Evolutionary conservation across 1,140 invertebrate genomes (phyloP).

Genomic region (Oppia nitens): DNA sequence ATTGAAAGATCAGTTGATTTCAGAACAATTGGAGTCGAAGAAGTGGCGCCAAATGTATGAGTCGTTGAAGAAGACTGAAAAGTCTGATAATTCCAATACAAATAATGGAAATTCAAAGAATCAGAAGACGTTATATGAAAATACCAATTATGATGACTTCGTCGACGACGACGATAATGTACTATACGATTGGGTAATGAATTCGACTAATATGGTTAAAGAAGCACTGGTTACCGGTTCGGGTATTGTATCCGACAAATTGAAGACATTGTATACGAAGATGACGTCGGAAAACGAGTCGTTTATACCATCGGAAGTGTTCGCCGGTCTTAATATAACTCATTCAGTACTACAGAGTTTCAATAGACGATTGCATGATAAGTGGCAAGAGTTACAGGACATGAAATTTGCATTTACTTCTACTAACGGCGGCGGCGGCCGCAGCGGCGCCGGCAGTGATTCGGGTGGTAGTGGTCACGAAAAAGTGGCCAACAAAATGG

Average conservation of each 20-base stretch:
- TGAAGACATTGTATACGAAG: background rate
- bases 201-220: background rate
- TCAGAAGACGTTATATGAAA: no score
- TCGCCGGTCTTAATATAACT: background rate
- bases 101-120: no score
- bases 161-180: background rate
- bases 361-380: background rate
- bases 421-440: no score
- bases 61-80: background rate
- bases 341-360: background rate
- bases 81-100: background rate
- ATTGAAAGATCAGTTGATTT: background rate
- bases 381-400: background rate
- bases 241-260: background rate
- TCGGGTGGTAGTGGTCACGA: background rate
- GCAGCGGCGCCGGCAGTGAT: no score
- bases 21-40: background rate
- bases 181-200: background rate
- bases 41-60: background rate
- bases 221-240: background rate
- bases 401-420: no score
- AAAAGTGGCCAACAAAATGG: background rate
- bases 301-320: background rate
- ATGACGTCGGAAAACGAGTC: background rate
- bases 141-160: no score